phyloP scores from a whole-genome alignment of 2,113 vertebrate species.

The Peromyscus maniculatus region DNA sequence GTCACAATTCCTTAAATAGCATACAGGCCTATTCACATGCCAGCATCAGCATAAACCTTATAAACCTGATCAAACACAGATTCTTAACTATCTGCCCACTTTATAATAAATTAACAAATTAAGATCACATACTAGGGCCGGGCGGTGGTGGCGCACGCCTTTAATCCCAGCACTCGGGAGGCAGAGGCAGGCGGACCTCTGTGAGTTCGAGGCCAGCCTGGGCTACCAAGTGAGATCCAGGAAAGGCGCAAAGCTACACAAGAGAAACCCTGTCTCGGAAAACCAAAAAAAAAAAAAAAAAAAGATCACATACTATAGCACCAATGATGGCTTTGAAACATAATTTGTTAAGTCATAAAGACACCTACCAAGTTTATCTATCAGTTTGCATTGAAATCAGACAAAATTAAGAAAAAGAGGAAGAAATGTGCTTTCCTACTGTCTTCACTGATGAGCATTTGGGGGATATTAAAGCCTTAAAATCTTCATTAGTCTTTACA shows the following conservation, averaged over 20 bases:
- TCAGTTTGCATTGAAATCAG: neutral
- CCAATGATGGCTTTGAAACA: slow-evolving; percentile 1
- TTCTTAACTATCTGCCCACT: neutral
- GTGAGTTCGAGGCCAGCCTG: no score
- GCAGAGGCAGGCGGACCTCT: no score
- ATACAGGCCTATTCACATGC: neutral
- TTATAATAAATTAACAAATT: slow-evolving; percentile 10
- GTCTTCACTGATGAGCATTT: slow-evolving; percentile 3
- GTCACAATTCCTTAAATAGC: neutral
- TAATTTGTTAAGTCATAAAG: neutral
- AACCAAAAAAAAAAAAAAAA: no score
- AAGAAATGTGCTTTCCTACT: neutral
- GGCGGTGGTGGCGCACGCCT: no score
- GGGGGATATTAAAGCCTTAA: slow-evolving; percentile 25
- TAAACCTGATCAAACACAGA: neutral
- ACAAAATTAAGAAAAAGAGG: slow-evolving; percentile 19
- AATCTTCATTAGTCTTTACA: slow-evolving; percentile 26
- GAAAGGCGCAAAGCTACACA: no score
- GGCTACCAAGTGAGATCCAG: no score
- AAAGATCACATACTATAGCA: neutral
- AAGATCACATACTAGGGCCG: neutral
- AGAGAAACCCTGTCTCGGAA: no score
- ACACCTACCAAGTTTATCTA: neutral
- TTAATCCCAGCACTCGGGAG: no score
- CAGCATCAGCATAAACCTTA: neutral